phyloP scores from a whole-genome alignment of 1,140 invertebrate species.

The Mactra quadrangularis region DNA sequence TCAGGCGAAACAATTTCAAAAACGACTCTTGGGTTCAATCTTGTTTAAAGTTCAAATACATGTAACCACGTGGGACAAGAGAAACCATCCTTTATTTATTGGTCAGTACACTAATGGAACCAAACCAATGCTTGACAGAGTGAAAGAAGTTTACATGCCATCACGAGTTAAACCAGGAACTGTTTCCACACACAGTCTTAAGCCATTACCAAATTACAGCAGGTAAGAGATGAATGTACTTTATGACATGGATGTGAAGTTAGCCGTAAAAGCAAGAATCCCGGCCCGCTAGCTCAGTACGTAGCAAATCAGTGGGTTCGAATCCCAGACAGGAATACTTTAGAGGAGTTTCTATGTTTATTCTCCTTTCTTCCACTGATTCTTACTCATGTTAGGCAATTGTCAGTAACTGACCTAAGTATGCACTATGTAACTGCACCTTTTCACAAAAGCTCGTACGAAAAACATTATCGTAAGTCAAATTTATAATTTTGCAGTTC shows the following conservation, averaged over 20 bases:
- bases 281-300: too few relatives aligned
- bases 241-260: not conserved
- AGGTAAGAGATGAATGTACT: not conserved
- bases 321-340: too few relatives aligned
- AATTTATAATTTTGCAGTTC: too few relatives aligned
- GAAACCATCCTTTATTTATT: not conserved
- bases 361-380: too few relatives aligned
- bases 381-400: too few relatives aligned
- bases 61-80: not conserved
- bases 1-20: not conserved
- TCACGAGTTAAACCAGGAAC: not conserved
- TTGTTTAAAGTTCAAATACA: not conserved
- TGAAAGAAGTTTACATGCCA: slow-evolving; percentile 14
- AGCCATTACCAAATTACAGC: not conserved
- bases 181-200: slow-evolving; percentile 11
- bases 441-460: too few relatives aligned
- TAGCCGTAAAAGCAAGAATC: too few relatives aligned
- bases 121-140: slow-evolving; percentile 8
- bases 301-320: too few relatives aligned
- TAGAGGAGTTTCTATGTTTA: too few relatives aligned
- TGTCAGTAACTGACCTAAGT: too few relatives aligned
- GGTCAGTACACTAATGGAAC: slow-evolving; percentile 8
- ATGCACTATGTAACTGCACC: too few relatives aligned
- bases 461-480: too few relatives aligned
- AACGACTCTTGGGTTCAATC: not conserved